Base-by-base conservation (phyloP, 2,888 invertebrate genomes). In the Tortrix viridana region DNA sequence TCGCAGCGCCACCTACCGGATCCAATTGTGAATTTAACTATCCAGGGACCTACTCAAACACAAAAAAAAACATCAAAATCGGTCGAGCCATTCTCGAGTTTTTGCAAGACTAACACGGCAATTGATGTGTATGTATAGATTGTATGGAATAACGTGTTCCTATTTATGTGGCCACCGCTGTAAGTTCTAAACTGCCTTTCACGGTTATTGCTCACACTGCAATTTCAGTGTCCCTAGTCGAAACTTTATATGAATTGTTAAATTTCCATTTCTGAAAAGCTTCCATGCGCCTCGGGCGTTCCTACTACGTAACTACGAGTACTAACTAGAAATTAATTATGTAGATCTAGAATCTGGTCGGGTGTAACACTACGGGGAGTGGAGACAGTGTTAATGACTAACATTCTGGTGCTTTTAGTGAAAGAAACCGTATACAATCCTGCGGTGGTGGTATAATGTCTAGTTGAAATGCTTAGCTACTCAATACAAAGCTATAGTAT, bases 251-350 rank as follows among this genome's bases (percentile, higher is more conserved):
- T 89, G 88, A 89, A 89, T 89, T 86, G 89, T 89, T 89, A 89
- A 89, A 89, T 87, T 86, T 6, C 83, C 82, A 89, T 89, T 84
- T 80, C 81, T 82, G 83, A 79, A 84, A 82, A 81, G 83, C 82
- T 80, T 79, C 80, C 80, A 76, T 77, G 77, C 67, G 81, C 79
- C 80, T 75, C 79, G 69, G 67, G 82, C 82, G 79, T 76, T 76
- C 75, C 74, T 81, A 81, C 81, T 88, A 84, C 78, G 81, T 87
- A 89, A 89, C n/a, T n/a, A n/a, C n/a, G n/a, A n/a, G n/a, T n/a
- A n/a, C n/a, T n/a, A n/a, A n/a, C 86, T 84, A 88, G 88, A 89
- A 87, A 89, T 89, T 89, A 89, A 89, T 88, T 86, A 88, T 89
- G 85, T 81, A 88, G 82, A 83, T 77, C 81, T 80, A 69, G 87